Evolutionary conservation across 2,888 invertebrate genomes (phyloP).

Genomic region (Torymus aiolomorphi): DNA sequence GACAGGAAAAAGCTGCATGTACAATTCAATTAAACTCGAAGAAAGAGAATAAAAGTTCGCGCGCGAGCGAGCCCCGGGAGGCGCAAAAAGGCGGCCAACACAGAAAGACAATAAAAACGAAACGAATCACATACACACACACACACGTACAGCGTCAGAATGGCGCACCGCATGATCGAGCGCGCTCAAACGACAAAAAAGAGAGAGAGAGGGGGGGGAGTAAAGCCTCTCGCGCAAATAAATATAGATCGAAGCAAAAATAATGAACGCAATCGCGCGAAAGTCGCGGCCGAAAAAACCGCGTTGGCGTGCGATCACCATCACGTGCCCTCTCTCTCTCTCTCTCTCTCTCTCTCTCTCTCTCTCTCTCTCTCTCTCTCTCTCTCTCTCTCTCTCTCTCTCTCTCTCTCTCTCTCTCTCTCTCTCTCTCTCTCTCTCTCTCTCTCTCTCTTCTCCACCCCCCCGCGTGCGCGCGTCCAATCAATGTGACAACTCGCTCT

Average conservation of each 20-base stretch:
- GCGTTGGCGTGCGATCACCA: background rate
- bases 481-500: slow-evolving; percentile 27
- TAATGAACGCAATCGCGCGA: slow-evolving; percentile 33
- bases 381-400: too few relatives aligned
- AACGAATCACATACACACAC: too few relatives aligned
- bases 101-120: too few relatives aligned
- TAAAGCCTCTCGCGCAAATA: slow-evolving; percentile 10
- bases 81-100: too few relatives aligned
- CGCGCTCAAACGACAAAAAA: background rate
- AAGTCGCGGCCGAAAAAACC: background rate
- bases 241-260: slow-evolving; percentile 18
- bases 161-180: background rate
- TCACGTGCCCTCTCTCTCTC: background rate
- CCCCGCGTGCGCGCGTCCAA: slow-evolving; percentile 12
- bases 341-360: background rate
- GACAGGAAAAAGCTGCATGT: too few relatives aligned
- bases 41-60: too few relatives aligned
- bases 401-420: too few relatives aligned
- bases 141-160: too few relatives aligned
- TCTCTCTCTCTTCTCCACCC: background rate
- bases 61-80: too few relatives aligned
- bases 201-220: background rate
- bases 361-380: too few relatives aligned
- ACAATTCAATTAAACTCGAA: too few relatives aligned
- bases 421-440: too few relatives aligned